Evolutionary conservation across 2,888 invertebrate genomes (phyloP), one percentile per base, ranked within the genome.

Genomic region (Timema podura): DNA sequence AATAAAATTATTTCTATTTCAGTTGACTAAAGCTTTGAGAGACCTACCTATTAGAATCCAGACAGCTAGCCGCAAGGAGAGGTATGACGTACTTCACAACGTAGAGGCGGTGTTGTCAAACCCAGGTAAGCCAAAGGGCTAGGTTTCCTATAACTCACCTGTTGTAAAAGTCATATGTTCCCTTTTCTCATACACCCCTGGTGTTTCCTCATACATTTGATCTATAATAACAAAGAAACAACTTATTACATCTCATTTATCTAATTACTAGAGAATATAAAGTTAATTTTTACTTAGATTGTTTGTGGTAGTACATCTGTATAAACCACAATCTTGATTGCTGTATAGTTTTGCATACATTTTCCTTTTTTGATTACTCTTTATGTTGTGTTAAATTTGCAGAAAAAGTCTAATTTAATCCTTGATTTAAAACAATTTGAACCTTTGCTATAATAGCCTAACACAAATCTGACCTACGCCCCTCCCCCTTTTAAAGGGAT

Each of bases 21-120:
- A 91, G 90, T 83, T 90, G 76, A 81, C 86, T 75, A 88, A 85
- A 82, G 88, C 86, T 78, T 82, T 91, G 76, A 90, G 90, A 81
- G 91, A 91, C 84, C 84, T 91, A 78, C 89, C 90, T 71, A 86
- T 86, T 80, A 87, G 86, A 82, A 86, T 91, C 77, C 91, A 91
- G 81, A 88, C 89, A 77, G 85, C 90, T 75, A 91, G 90, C 82
- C 83, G 88, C 79, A 89, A 87, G 79, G 89, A 88, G 78, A 85
- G 91, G 78, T 87, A 86, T 79, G 83, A 86, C 79, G 85, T 90
- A 77, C 83, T 91, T 74, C 81, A 87, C 77, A 87, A 88, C 83
- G 88, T 91, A 80, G 86, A 86, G 78, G 83, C 85, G 81, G 88
- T 91, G 80, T 84, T 93, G 79, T 84, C 87, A 78, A 88, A 89